Evolutionary conservation across 2,888 invertebrate genomes (phyloP), one percentile per base, ranked within the genome.

Genomic region (Mythimna albipuncta): DNA sequence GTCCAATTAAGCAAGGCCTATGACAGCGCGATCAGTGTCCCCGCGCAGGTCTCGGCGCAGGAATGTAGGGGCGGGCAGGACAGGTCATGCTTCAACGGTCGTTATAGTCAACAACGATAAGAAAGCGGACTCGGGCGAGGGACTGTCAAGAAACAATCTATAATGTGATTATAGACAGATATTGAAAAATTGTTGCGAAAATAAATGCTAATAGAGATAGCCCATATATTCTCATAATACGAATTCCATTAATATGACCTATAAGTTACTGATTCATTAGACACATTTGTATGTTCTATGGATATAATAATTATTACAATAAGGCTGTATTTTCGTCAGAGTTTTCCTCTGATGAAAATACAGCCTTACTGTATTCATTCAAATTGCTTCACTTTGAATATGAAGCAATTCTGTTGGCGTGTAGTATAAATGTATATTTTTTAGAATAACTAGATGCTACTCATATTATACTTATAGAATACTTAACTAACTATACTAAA

Each of bases 1-100:
- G 91, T 91, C 95, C 95, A 95, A 94, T 94, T 93, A 93, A 93
- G 91, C 88, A 85, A 91, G 95, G 90, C 90, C 95, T 93, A 90
- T 92, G 94, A 94, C 93, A 93, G 90, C 86, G 85, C 88, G 91
- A 92, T 91, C 91, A 87, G 88, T 90, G 91, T 91, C 92, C 91
- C 92, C 89, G 87, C 87, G 79, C 71, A 78, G 85, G 85, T 88
- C 90, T 81, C 78, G 52, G 75, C 72, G 75, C 81, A 82, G 89
- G 89, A 90, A 90, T 85, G 86, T 72, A 74, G 86, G 66, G 86
- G 83, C 89, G 85, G 91, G 90, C 87, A 89, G 84, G 86, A 90
- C 85, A 85, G 94, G 83, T 91, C 94, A 91, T 86, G 86, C 87
- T 86, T 78, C 78, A 89, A 65, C 94, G 95, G 95, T 89, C 87